phyloP scores from a whole-genome alignment of 2,113 vertebrate genomes.

The Scortum barcoo region DNA sequence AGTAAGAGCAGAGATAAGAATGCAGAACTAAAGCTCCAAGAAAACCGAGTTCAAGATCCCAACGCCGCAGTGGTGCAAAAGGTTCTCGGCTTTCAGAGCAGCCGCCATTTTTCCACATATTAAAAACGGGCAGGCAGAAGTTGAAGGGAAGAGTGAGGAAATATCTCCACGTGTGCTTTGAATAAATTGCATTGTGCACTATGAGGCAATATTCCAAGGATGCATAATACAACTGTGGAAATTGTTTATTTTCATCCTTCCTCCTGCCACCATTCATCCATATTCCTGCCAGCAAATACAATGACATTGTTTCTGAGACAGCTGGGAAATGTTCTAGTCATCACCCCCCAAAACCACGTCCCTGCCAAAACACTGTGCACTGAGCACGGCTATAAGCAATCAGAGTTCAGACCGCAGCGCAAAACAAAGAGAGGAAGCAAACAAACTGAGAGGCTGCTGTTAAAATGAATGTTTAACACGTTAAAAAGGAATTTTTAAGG shows the following conservation, averaged over 20 bases:
- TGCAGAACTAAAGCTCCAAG: slow-evolving; percentile 21
- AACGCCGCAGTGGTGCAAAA: slow-evolving; percentile 10
- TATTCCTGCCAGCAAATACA: slow-evolving; percentile 73
- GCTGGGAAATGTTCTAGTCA: slow-evolving; percentile 72
- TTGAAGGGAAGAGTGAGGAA: slow-evolving; percentile 36
- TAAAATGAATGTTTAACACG: too few relatives aligned
- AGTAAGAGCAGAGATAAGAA: slow-evolving; percentile 18
- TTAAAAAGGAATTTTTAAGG: too few relatives aligned
- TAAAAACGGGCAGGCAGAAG: slow-evolving; percentile 28
- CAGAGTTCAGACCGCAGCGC: slow-evolving; percentile 29
- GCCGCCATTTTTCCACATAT: slow-evolving; percentile 39
- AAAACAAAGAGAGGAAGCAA: slow-evolving; percentile 33
- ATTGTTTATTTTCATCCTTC: slow-evolving; percentile 74
- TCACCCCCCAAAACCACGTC: slow-evolving; percentile 54
- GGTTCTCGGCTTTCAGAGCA: slow-evolving; percentile 23
- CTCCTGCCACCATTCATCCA: slow-evolving; percentile 73
- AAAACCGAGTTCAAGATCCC: slow-evolving; percentile 6
- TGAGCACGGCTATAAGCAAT: slow-evolving; percentile 41
- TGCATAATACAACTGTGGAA: slow-evolving; percentile 70
- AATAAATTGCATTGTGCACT: slow-evolving; percentile 66
- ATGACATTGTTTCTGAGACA: slow-evolving; percentile 76
- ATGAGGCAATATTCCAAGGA: slow-evolving; percentile 69
- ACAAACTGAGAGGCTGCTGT: not conserved
- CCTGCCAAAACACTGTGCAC: slow-evolving; percentile 60
- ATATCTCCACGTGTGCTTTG: slow-evolving; percentile 50